Percentiles rank a stretch among this genome's conserved stretches.
Evolutionary conservation across 2,888 invertebrate genomes (phyloP).

Genomic region (Rotaria sp.): DNA sequence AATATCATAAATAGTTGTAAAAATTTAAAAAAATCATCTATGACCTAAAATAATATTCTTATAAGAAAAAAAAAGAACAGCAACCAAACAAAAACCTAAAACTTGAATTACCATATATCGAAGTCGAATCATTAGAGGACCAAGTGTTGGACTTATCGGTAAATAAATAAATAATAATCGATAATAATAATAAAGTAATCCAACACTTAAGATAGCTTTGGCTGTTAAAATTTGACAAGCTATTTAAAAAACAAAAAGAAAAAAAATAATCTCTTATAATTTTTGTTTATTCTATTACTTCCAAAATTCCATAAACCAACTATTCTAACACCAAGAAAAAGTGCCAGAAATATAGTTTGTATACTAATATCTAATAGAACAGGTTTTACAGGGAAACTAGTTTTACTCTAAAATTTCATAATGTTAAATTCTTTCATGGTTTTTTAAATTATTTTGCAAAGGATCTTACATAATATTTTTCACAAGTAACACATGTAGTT

Average conservation of each 20-base stretch:
- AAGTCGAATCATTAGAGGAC: conserved; percentile 57
- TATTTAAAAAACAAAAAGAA: conserved; percentile 33
- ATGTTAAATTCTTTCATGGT: neutral
- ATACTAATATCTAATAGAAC: conserved; percentile 45
- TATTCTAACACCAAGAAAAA: conserved; percentile 47
- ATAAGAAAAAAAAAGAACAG: no score
- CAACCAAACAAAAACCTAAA: neutral
- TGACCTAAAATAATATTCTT: conserved; percentile 45
- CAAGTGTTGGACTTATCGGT: conserved; percentile 55
- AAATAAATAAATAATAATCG: conserved; percentile 56
- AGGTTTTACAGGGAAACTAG: conserved; percentile 44
- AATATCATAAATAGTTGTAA: conserved; percentile 52
- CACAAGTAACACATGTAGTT: conserved; percentile 37
- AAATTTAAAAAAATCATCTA: conserved; percentile 52
- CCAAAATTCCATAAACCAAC: conserved; percentile 36
- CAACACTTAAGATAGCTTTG: conserved; percentile 52
- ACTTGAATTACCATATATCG: conserved; percentile 44
- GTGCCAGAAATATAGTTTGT: conserved; percentile 46
- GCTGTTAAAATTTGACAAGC: conserved; percentile 43
- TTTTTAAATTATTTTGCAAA: no score
- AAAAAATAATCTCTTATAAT: neutral
- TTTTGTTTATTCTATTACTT: neutral
- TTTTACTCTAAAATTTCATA: conserved; percentile 37
- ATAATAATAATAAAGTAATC: conserved; percentile 58
- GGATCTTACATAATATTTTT: conserved; percentile 36